Evolutionary conservation across 2,888 invertebrate species (phyloP).

Genomic region (Spilarctia lutea): DNA sequence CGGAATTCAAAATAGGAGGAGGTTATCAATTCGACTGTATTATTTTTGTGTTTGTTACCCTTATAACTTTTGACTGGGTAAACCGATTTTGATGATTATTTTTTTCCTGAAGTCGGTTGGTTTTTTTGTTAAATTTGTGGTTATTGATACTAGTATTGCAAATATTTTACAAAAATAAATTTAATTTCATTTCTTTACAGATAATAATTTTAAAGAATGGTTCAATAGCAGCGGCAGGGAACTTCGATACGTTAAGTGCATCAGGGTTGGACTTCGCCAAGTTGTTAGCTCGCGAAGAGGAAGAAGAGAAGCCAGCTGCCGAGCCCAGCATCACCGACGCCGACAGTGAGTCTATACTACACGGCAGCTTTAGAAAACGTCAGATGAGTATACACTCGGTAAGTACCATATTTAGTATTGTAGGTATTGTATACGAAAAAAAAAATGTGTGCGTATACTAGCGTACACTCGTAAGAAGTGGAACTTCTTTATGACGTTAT

Average conservation of each 20-base stretch:
- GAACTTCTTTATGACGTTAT: too few species aligned
- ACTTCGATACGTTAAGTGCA: slow-evolving; percentile 90
- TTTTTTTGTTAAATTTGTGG: too few species aligned
- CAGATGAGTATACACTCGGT: slow-evolving; percentile 85
- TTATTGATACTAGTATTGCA: neutral
- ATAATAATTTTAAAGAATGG: slow-evolving; percentile 88
- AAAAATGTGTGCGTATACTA: too few species aligned
- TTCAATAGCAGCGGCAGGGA: slow-evolving; percentile 87
- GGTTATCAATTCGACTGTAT: too few species aligned
- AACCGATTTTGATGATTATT: too few species aligned
- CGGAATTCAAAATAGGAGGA: too few species aligned
- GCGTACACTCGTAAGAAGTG: too few species aligned
- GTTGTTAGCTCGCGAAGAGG: slow-evolving; percentile 86
- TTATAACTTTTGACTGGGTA: too few species aligned
- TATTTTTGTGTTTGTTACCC: too few species aligned
- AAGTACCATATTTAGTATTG: slow-evolving; percentile 52
- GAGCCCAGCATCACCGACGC: slow-evolving; percentile 54
- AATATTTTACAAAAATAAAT: neutral
- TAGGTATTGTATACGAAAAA: too few species aligned
- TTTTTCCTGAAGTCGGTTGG: too few species aligned
- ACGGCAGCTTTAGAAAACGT: slow-evolving; percentile 79
- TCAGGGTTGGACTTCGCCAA: slow-evolving; percentile 93
- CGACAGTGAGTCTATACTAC: slow-evolving; percentile 64
- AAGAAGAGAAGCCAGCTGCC: slow-evolving; percentile 65
- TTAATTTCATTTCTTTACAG: slow-evolving; percentile 53